A percentile compares a stretch with the other conserved stretches of the same genome.
Evolutionary conservation across 1,140 invertebrate species (phyloP).

Genomic region (Hylyphantes graminicola): DNA sequence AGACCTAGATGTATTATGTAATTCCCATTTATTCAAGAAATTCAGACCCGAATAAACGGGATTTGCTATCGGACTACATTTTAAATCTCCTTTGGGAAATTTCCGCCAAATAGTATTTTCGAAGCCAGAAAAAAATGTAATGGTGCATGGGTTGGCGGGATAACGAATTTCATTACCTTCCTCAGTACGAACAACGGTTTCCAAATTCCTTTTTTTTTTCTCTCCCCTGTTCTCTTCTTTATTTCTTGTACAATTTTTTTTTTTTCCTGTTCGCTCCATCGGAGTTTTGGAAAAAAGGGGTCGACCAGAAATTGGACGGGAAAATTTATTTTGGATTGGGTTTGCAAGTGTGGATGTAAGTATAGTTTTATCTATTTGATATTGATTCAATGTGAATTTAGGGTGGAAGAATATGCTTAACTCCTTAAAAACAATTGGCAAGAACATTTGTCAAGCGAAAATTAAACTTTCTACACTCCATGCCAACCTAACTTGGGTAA

Average conservation of each 20-base stretch:
- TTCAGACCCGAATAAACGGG: conserved; percentile 44
- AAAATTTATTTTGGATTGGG: neutral
- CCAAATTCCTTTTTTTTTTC: conserved; percentile 18
- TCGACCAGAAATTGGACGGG: conserved; percentile 2
- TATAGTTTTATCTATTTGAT: too few relatives aligned
- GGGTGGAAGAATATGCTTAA: too few relatives aligned
- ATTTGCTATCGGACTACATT: conserved; percentile 49
- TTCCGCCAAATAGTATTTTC: conserved; percentile 54
- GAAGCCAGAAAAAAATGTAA: conserved; percentile 49
- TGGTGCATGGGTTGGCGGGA: conserved; percentile 42
- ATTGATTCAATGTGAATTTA: too few relatives aligned
- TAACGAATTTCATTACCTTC: conserved; percentile 60
- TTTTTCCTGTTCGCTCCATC: conserved; percentile 5
- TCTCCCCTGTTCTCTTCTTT: conserved; percentile 14
- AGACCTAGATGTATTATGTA: neutral
- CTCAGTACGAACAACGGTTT: conserved; percentile 51
- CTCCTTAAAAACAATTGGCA: too few relatives aligned
- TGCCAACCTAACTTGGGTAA: too few relatives aligned
- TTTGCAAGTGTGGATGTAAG: neutral
- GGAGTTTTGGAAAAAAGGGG: conserved; percentile 39
- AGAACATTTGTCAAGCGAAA: too few relatives aligned
- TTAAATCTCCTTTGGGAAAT: conserved; percentile 51
- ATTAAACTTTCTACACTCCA: too few relatives aligned
- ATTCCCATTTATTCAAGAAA: conserved; percentile 57
- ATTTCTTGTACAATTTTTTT: conserved; percentile 10